These are phyloP conservation scores for Barypeithes pellucidus DNA, from an alignment of 2,888 invertebrate genomes.

Conservation along the genomic window DNA sequence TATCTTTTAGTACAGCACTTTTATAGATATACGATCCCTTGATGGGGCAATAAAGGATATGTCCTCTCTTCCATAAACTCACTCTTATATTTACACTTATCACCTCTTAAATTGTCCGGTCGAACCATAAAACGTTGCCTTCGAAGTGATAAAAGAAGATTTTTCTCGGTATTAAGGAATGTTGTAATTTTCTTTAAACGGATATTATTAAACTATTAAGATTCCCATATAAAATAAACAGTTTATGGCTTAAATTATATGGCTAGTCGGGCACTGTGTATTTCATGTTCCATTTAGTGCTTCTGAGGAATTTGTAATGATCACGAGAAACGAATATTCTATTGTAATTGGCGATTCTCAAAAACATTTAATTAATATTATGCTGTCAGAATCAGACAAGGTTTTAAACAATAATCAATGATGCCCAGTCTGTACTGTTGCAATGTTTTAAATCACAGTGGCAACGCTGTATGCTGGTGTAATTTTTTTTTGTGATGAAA, in stretches of 20 bases:
- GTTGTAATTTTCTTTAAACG: slow-evolving; percentile 33
- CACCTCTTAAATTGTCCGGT: slow-evolving; percentile 38
- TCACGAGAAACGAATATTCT: too few relatives aligned
- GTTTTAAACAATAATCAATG: too few relatives aligned
- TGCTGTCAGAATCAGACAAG: too few relatives aligned
- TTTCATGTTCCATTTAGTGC: too few relatives aligned
- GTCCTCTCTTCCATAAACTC: slow-evolving; percentile 44
- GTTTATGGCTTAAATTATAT: not conserved
- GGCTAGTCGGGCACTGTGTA: too few relatives aligned
- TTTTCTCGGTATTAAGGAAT: slow-evolving; percentile 29
- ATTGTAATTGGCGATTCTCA: too few relatives aligned
- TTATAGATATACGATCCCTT: slow-evolving; percentile 37
- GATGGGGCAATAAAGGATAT: slow-evolving; percentile 47
- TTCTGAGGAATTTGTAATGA: too few relatives aligned
- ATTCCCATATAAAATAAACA: not conserved
- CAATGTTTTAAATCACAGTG: too few relatives aligned
- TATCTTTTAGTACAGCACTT: slow-evolving; percentile 31
- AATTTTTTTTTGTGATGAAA: too few relatives aligned
- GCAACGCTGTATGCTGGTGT: too few relatives aligned
- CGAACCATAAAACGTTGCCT: slow-evolving; percentile 36
- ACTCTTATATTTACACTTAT: slow-evolving; percentile 50
- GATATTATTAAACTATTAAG: slow-evolving; percentile 16
- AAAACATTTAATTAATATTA: too few relatives aligned
- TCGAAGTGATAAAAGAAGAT: slow-evolving; percentile 41
- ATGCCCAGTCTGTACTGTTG: too few relatives aligned